Percentiles rank a stretch among this genome's conserved stretches.
phyloP scores from a whole-genome alignment of 1,140 invertebrate genomes.

The Xylocopa sonorina region DNA sequence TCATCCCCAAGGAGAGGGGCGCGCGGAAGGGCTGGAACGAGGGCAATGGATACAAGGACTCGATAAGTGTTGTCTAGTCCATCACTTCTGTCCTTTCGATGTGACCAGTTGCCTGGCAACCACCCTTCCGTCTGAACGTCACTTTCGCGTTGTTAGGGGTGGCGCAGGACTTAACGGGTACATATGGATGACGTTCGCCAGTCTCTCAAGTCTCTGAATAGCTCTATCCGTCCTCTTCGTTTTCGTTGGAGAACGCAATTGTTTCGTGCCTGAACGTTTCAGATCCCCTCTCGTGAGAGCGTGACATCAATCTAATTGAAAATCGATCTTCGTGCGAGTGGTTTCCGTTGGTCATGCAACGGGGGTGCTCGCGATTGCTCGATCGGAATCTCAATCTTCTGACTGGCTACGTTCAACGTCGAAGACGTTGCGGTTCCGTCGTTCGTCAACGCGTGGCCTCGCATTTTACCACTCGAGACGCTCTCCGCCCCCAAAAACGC shows the following conservation, averaged over 20 bases:
- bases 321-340: background rate
- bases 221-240: background rate
- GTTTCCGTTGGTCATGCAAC: no score
- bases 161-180: background rate
- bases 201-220: background rate
- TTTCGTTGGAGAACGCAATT: background rate
- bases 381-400: no score
- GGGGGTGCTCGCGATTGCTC: no score
- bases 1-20: background rate
- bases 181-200: slow-evolving; percentile 13
- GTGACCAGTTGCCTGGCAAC: slow-evolving; percentile 15
- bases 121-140: background rate
- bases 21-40: background rate
- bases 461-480: background rate
- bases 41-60: slow-evolving; percentile 12
- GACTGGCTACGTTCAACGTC: no score
- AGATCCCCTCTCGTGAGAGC: no score
- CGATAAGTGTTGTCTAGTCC: slow-evolving; percentile 13
- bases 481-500: background rate
- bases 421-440: no score
- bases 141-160: background rate
- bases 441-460: no score
- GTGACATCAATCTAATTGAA: background rate
- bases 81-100: slow-evolving; percentile 22
- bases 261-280: background rate